Evolutionary conservation across 2,113 vertebrate genomes (phyloP), one percentile per base, ranked within the genome.

Genomic region (Siphamia tubifer): DNA sequence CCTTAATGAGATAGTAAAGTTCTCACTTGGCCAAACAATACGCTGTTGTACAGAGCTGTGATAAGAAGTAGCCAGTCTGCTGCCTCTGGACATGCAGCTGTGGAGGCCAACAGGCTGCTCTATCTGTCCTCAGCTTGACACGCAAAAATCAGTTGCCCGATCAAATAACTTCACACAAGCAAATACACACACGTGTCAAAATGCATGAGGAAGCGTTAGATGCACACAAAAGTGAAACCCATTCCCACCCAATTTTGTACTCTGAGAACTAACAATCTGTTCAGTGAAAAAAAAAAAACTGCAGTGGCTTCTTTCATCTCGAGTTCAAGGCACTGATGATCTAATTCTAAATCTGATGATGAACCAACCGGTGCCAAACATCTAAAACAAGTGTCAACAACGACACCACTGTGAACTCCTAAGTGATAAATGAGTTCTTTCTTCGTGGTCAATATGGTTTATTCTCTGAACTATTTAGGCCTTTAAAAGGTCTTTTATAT

Each of bases 51-150:
- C 36, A 77, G 55, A 47, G 32, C 40, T 62, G 71, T 13, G 72
- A 85, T 81, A 79, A 78, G 77, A 79, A 35, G 52, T 77, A 68
- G 73, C 58, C 63, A 55, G 74, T 71, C 68, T 83, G 85, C 79
- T 77, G 83, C 88, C 91, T 62, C 65, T 79, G 88, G 88, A 89
- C 77, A 88, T 78, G 71, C 88, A 90, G 89, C 87, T 89, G 90
- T 68, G 69, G 3, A 49, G 66, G 61, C 42, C 19, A 77, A 83
- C 71, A 74, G 55, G 65, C 56, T 69, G 60, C 64, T 25, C 56
- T 58, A 68, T 89, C 80, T 81, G 71, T 75, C 57, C 73, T 65
- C 8, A 6, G 56, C 62, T 28, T 77, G 72, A 78, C 71, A 79
- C 61, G 16, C 56, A 57, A 65, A 28, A 74, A 83, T 79, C 65